phyloP scores from a whole-genome alignment of 2,888 invertebrate genomes.

The Sclerodermus sp. region DNA sequence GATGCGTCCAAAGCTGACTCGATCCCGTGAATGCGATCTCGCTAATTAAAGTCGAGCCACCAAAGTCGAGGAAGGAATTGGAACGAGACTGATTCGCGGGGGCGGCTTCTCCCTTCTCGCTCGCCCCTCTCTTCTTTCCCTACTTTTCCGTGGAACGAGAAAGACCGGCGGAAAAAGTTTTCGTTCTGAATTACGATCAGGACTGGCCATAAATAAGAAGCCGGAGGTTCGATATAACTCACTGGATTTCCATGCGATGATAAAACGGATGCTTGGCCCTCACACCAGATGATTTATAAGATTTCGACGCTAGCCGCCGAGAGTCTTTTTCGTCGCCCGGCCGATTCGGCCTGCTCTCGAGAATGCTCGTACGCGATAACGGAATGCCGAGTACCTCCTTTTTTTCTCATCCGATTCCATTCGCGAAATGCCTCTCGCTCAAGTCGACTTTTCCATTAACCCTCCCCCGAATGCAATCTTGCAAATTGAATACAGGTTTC shows the following conservation, averaged over 20 bases:
- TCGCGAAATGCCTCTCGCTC: too few species aligned
- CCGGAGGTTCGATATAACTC: slow-evolving; percentile 48
- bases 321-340: slow-evolving; percentile 26
- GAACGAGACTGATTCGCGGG: too few species aligned
- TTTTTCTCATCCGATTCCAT: not conserved
- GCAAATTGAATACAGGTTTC: too few species aligned
- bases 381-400: slow-evolving; percentile 10
- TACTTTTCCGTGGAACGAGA: too few species aligned
- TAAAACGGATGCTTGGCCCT: slow-evolving; percentile 48
- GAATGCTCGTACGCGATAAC: slow-evolving; percentile 26
- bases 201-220: slow-evolving; percentile 41
- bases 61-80: too few species aligned
- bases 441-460: slow-evolving; percentile 25
- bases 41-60: too few species aligned
- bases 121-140: too few species aligned
- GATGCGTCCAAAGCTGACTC: too few species aligned
- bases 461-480: too few species aligned
- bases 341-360: slow-evolving; percentile 10
- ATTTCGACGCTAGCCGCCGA: slow-evolving; percentile 32
- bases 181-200: slow-evolving; percentile 12
- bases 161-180: slow-evolving; percentile 2
- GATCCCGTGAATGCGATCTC: too few species aligned
- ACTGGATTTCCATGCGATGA: slow-evolving; percentile 55
- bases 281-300: slow-evolving; percentile 40
- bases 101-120: too few species aligned